Base-by-base conservation (phyloP, 2,797 vertebrate genomes). In the Myripristis murdjan region DNA sequence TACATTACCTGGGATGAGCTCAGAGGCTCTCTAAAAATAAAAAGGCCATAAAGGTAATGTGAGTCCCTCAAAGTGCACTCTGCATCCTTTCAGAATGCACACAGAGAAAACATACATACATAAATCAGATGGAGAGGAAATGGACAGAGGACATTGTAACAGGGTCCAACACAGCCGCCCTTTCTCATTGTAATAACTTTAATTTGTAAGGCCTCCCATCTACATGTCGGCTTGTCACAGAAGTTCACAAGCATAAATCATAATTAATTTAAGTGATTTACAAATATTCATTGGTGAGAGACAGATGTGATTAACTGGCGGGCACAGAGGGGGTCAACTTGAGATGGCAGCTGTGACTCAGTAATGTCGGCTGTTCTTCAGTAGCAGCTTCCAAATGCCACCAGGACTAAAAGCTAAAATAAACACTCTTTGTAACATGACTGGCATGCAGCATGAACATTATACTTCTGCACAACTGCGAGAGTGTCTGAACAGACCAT, bases 31-130 rank as follows among this genome's bases (percentile, higher is more conserved):
- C 56, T 77, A 55, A 86, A 86, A 61, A 88, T 76, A 68, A 75
- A 91, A 87, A 80, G 73, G 74, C 79, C 80, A 89, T 88, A 85
- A 91, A 82, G 77, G 90, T 89, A 93, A 94, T 57, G 56, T 57
- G 87, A 94, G 75, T 89, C 80, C 75, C 72, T 74, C 43, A 79
- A 78, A 85, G 90, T 78, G 79, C 83, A 86, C 76, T 75, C 64
- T 46, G 65, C 66, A 75, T 75, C 70, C 65, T 83, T 67, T 77
- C 53, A 78, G 67, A 58, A 55, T 6, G 44, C 63, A 81, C 72
- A 76, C n/a, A 52, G 70, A 81, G 77, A 44, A 43, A 85, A 84
- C 81, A 92, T 77, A 59, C 63, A 31, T 70, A 70, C 48, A 22
- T 80, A 71, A 81, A 76, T 54, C 48, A 51, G 64, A 58, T 4